Evolutionary conservation across 1,140 invertebrate species (phyloP), one percentile per base, ranked within the genome.

Genomic region (Aphaenogaster ashmeadi): DNA sequence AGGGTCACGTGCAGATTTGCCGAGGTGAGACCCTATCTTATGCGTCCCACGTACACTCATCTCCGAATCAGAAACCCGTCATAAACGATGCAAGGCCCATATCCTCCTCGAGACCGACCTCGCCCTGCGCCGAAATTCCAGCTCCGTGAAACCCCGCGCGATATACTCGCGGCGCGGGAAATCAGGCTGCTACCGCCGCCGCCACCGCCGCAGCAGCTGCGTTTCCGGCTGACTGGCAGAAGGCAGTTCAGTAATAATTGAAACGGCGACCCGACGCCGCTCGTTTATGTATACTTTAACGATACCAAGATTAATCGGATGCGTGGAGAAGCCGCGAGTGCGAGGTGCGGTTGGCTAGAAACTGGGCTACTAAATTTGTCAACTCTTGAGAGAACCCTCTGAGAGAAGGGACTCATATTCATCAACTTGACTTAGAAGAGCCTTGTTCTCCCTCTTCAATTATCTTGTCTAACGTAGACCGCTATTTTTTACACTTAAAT

Each of bases 1-100:
- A 94, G 89, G 92, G 93, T 94, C 93, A 94, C 94, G 93, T 94
- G 92, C 93, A 93, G 93, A 94, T 94, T 94, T 93, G 90, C 90
- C 89, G 84, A 84, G 88, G 91, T 90, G 74, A 91, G 91, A 94
- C 89, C 75, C 90, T 92, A 92, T 93, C 90, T 93, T 93, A 94
- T 94, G 93, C 93, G 90, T 89, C 87, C 93, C 93, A 94, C 94
- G 93, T 94, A 94, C 89, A 92, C 93, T 94, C 93, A 94, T 94
- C 93, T 93, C 92, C 92, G 91, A 92, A 92, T 94, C 94, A 94
- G 92, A 94, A 93, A 92, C 90, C 91, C 92, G 91, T 94, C 93
- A 93, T 94, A 93, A 94, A 93, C 92, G 94, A 93, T 92, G 91
- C 92, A 93, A 91, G 89, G 93, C 88, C 91, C 88, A 90, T 88